Base-by-base conservation (phyloP, 2,888 invertebrate genomes). In the Bibio marci region DNA sequence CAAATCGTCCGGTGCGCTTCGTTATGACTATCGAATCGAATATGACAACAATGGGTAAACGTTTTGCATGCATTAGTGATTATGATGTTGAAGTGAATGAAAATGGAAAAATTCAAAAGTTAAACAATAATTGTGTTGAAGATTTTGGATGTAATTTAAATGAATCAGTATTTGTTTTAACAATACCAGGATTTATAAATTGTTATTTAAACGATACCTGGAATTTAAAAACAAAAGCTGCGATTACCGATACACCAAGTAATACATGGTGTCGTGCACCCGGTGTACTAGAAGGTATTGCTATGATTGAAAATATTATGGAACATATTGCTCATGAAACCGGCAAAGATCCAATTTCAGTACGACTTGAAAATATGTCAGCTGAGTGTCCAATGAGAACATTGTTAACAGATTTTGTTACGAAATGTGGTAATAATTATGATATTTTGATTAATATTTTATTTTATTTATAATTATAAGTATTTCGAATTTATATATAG, bases 231-330 rank as follows among this genome's bases (percentile, higher is more conserved):
- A 83, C 14, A 57, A 68, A n/a, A 74, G 75, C 60, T 43, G 70
- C 73, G 1, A 51, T 63, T 25, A 79, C 82, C 0, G 79, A 85
- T 48, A 63, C 70, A 1, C 71, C 81, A 1, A 64, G 69, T 4
- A 79, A 77, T 45, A 80, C 81, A 0, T 76, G 70, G 51, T 75
- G 76, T 47, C 64, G 85, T 49, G 72, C 77, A 2, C 83, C 61
- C 0, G 57, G 56, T 3, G 64, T 73, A 1, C 57, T 73, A 0
- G 81, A 82, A 58, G 71, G 67, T 15, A 58, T 78, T 10, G 69
- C 70, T 1, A 59, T 69, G 48, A 67, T 70, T 12, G 79, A 79
- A 54, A 62, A 59, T 43, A 66, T 79, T 4, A 72, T 80, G 67
- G 77, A 80, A 39, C 75, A 77, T 39, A 71, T 77, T 46, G 70